A percentile compares a stretch with the other conserved stretches of the same genome.
Conservation (phyloP, 2,797 vertebrate genomes). For the Protonibea diacanthus region DNA sequence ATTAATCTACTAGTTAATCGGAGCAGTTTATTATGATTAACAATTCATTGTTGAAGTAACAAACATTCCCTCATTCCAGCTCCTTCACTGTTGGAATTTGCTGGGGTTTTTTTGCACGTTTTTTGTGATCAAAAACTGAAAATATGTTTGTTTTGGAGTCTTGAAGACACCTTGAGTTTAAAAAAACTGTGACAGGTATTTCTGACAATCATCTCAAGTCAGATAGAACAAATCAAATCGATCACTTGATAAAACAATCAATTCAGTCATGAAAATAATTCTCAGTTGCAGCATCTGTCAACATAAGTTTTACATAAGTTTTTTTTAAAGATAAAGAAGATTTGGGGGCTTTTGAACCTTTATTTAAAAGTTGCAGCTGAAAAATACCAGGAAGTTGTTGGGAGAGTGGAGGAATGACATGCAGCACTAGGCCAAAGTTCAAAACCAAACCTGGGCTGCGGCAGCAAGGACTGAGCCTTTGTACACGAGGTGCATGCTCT, state of each 20-base stretch:
- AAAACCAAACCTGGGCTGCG: too few relatives aligned
- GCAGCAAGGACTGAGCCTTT: too few relatives aligned
- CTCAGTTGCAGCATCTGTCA: neutral
- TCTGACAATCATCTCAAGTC: neutral
- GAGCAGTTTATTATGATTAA: neutral
- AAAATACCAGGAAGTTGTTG: too few relatives aligned
- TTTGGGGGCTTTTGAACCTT: too few relatives aligned
- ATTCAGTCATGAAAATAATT: neutral
- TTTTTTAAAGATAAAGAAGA: too few relatives aligned
- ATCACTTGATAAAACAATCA: neutral
- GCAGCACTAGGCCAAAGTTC: too few relatives aligned
- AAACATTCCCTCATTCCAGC: neutral
- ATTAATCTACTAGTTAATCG: neutral
- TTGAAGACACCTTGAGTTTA: too few relatives aligned
- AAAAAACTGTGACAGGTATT: neutral
- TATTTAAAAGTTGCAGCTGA: too few relatives aligned
- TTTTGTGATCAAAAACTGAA: neutral
- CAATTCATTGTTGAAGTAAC: neutral
- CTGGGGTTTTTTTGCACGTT: too few relatives aligned
- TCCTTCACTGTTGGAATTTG: neutral
- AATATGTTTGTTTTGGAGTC: neutral
- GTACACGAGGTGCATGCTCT: too few relatives aligned
- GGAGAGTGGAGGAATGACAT: too few relatives aligned
- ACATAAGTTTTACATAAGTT: too few relatives aligned
- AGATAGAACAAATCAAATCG: neutral